These are phyloP conservation scores for Stenchaetothrips biformis DNA, from an alignment of 2,888 invertebrate genomes.

Conservation along the genomic window DNA sequence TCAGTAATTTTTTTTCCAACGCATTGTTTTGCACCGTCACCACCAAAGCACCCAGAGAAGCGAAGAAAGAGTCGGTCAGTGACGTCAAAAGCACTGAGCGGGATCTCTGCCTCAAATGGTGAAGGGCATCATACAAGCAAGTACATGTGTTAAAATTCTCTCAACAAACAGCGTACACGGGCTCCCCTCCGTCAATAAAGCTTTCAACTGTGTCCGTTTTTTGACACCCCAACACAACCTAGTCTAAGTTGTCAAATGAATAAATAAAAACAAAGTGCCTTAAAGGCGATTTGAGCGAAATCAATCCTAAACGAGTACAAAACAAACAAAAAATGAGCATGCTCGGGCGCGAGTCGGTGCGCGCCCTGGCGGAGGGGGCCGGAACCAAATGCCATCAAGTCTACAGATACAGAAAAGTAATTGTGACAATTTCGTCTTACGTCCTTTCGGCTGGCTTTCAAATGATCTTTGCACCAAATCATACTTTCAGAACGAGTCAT, in stretches of 20 bases:
- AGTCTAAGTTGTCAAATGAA: too few relatives aligned
- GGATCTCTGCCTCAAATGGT: background rate
- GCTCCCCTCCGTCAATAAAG: too few relatives aligned
- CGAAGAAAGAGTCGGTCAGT: constrained; percentile 8
- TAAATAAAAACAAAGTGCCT: background rate
- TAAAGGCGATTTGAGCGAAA: background rate
- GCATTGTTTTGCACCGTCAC: background rate
- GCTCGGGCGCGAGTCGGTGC: background rate
- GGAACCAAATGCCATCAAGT: constrained; percentile 27
- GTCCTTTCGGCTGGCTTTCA: constrained; percentile 36
- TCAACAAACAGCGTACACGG: too few relatives aligned
- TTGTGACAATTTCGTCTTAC: constrained; percentile 4
- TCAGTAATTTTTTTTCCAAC: background rate
- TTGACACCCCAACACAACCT: too few relatives aligned
- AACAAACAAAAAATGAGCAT: constrained; percentile 1
- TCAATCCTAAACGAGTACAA: background rate
- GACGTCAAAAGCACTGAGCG: constrained; percentile 3
- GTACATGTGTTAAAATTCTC: too few relatives aligned
- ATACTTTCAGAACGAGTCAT: background rate
- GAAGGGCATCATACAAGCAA: constrained; percentile 8
- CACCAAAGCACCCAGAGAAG: background rate
- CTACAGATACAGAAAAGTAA: constrained; percentile 6
- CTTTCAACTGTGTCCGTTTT: too few relatives aligned
- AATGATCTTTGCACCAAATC: constrained; percentile 8
- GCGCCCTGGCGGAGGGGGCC: constrained; percentile 19